Base-by-base conservation (phyloP, 1,140 invertebrate genomes). In the Thaumatotibia leucotreta region DNA sequence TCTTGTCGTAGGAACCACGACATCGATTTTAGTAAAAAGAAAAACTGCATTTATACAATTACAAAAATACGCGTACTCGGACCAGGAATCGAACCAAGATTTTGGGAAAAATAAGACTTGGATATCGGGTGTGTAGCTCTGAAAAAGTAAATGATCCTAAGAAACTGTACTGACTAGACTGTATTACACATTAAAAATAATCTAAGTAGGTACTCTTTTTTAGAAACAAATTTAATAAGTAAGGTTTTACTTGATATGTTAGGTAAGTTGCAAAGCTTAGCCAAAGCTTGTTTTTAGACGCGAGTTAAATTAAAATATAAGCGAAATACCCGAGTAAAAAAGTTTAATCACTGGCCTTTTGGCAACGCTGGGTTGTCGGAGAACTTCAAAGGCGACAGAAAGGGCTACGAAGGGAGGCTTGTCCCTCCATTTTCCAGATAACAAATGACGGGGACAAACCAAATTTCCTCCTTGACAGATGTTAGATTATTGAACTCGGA, bases 281-380 rank as follows among this genome's bases (percentile, higher is more conserved):
- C 17, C 27, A n/a, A 14, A 58, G 52, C 23, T 58, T 58, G 61
- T 64, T 70, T 32, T 64, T 66, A 69, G 45, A 62, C 62, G 27
- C 35, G 22, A 23, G 23, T 64, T 62, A 52, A 70, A 70, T 67
- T 67, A 31, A 70, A 70, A 70, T 67, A 63, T 65, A 64, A 61
- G 65, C 63, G 50, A 45, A 70, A 67, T 64, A 66, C 14, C 27
- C 20, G 62, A 33, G 61, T 52, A 64, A 52, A 64, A 50, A 58
- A 58, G 52, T 58, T 64, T 66, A 66, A 66, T 66, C 65, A 66
- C 64, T 66, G 62, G 45, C 50, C 49, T 70, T 61, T 66, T 31
- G 33, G 65, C 49, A 32, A 22, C 33, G 24, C 24, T 31, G 39
- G 65, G 69, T 54, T 63, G 68, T 69, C 61, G 52, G 65, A 14